Conservation (phyloP, 2,113 vertebrate species). For the Phaethon lepturus region DNA sequence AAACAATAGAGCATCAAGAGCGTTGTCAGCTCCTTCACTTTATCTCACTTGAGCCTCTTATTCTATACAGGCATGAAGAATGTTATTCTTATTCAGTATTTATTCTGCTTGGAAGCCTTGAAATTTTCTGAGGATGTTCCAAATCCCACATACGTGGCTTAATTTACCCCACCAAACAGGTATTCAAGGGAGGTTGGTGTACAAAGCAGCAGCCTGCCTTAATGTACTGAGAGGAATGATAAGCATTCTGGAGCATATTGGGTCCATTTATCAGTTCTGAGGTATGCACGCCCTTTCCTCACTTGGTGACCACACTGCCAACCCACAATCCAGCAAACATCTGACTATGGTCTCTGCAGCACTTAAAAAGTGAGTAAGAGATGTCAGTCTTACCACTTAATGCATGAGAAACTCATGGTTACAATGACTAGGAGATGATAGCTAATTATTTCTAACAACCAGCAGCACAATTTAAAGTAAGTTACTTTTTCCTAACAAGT, state of each 20-base stretch:
- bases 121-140: not conserved
- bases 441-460: not conserved
- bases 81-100: not conserved
- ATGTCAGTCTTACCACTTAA: not conserved
- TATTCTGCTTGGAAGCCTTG: not conserved
- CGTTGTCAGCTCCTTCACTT: not conserved
- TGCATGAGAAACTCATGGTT: not conserved
- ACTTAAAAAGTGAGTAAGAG: not conserved
- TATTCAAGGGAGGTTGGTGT: not conserved
- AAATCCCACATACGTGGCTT: not conserved
- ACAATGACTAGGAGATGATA: not conserved
- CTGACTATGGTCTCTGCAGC: not conserved
- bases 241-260: not conserved
- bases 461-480: not conserved
- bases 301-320: not conserved
- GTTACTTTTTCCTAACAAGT: not conserved
- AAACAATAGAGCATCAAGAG: constrained; percentile 11
- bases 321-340: not conserved
- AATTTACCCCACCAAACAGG: not conserved
- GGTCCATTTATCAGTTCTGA: not conserved
- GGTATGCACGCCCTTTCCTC: not conserved
- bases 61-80: not conserved
- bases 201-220: not conserved
- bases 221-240: not conserved
- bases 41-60: not conserved